These are phyloP conservation scores for Phrixothrix hirtus DNA, from an alignment of 2,888 invertebrate genomes.

Conservation along the genomic window DNA sequence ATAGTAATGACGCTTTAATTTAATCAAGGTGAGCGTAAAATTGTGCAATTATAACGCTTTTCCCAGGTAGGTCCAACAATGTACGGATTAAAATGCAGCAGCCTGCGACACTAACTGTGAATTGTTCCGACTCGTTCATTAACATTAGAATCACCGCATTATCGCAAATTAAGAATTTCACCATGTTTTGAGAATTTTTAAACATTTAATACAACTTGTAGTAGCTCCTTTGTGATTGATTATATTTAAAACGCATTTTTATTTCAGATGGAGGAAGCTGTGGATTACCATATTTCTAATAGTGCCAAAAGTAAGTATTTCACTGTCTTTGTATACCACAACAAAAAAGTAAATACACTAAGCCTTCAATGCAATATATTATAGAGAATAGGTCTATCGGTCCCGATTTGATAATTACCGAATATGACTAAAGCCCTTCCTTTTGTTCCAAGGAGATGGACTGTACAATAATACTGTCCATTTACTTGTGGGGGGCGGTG, in stretches of 20 bases:
- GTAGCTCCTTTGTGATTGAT: too few relatives aligned
- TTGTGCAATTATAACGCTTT: constrained; percentile 23
- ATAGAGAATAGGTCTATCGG: too few relatives aligned
- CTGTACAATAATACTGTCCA: too few relatives aligned
- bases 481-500: too few relatives aligned
- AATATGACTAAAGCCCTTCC: too few relatives aligned
- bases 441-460: too few relatives aligned
- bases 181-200: background rate
- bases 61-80: constrained; percentile 12
- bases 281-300: constrained; percentile 14
- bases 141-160: constrained; percentile 22
- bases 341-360: too few relatives aligned
- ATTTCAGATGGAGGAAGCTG: constrained; percentile 30
- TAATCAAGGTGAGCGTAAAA: constrained; percentile 20
- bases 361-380: too few relatives aligned
- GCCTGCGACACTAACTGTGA: constrained; percentile 33
- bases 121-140: constrained; percentile 22
- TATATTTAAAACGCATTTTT: too few relatives aligned
- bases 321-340: too few relatives aligned
- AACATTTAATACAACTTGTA: background rate
- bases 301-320: constrained; percentile 30
- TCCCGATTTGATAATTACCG: too few relatives aligned
- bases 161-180: background rate
- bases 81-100: constrained; percentile 14
- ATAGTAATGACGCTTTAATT: constrained; percentile 13